A percentile compares a stretch with the other conserved stretches of the same genome.
These are phyloP conservation scores for Bombyx mandarina DNA, from an alignment of 1,140 invertebrate genomes.

Conservation along the genomic window DNA sequence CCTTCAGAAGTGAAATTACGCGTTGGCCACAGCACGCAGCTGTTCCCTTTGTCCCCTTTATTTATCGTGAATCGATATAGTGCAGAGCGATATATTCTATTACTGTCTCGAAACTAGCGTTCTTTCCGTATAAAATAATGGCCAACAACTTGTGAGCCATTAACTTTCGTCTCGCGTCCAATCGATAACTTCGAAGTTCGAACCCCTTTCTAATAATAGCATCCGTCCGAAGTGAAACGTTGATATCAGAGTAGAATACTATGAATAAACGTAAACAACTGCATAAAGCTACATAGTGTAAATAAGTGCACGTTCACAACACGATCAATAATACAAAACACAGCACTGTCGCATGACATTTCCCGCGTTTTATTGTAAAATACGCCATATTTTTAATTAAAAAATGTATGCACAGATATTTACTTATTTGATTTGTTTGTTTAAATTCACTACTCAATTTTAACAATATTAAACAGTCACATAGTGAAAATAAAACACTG, in stretches of 20 bases:
- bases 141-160: too few species aligned
- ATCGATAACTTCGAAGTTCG: slow-evolving; percentile 14
- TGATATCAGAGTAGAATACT: slow-evolving; percentile 8
- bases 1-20: too few species aligned
- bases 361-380: slow-evolving; percentile 38
- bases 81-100: background rate
- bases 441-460: background rate
- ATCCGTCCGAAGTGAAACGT: slow-evolving; percentile 3
- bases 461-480: background rate
- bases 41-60: too few species aligned
- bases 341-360: slow-evolving; percentile 23
- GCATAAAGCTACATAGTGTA: slow-evolving; percentile 23
- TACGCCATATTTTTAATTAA: too few species aligned
- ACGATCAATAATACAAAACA: slow-evolving; percentile 48
- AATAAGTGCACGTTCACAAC: slow-evolving; percentile 37
- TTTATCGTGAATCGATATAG: too few species aligned
- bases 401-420: background rate
- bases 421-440: background rate
- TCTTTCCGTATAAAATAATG: too few species aligned
- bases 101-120: background rate
- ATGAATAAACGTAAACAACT: slow-evolving; percentile 39
- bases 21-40: too few species aligned
- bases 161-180: slow-evolving; percentile 3
- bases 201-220: slow-evolving; percentile 16
- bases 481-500: slow-evolving; percentile 5